Base-by-base conservation (phyloP, 2,113 vertebrate genomes). In the Halichoeres trimaculatus region DNA sequence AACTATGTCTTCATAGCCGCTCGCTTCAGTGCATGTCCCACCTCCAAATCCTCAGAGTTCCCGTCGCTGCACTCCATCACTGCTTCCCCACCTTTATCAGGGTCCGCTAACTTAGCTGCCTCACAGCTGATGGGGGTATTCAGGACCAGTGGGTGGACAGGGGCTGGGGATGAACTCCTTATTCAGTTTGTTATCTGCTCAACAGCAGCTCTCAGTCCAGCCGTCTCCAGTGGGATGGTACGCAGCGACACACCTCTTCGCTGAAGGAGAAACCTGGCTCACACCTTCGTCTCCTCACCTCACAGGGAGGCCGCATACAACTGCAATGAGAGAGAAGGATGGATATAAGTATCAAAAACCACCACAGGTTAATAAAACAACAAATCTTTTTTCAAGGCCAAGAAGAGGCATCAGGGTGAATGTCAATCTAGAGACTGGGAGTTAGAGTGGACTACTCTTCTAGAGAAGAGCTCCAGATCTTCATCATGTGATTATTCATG, bases 191-290 rank as follows among this genome's bases (percentile, higher is more conserved):
- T 59, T 34, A 26, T 66, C 24, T 12, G 64, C 47, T 61, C 24
- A 1, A 59, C 45, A 34, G 34, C 58, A 16, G 60, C 30, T 60
- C 1, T 4, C 84, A 94, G 80, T 93, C 85, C 43, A 96, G 92
- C 84, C 95, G 94, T 92, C 96, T 95, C 97, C 96, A 98, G 12
- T 97, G 97, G 50, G 95, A 95, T 2, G 98, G 98, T 72, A 99
- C 94, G 54, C 97, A 99, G 76, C 94, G 95, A 83, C 98, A 99
- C 8, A 99, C 95, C 90, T 98, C 96, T 87, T 98, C 96, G n/a
- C 96, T 98, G 48, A 97, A 99, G 50, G 91, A 95, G 75, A 96
- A 93, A 34, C 95, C 95, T 1, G 94, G 85, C 0, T 96, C 96
- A 51, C 98, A 99, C 55, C 92, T 91, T 66, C 93, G 95, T 75